Percentiles rank a stretch among this genome's conserved stretches.
Evolutionary conservation across 2,888 invertebrate species (phyloP).

Genomic region (Nipponacmea schrenckii): DNA sequence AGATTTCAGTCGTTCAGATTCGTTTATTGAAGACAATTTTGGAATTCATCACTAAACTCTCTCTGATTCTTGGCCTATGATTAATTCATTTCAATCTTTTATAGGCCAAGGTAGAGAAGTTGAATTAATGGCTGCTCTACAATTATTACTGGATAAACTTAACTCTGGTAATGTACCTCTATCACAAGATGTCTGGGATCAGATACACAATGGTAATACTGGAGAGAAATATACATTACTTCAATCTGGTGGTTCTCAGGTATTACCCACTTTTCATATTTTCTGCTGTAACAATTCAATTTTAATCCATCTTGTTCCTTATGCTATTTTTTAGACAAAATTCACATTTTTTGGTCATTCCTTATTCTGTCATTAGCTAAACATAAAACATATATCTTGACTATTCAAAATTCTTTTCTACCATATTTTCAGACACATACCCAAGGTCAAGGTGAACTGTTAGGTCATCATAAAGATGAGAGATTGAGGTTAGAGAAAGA

Average conservation of each 20-base stretch:
- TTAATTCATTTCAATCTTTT: too few species aligned
- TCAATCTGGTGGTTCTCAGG: not conserved
- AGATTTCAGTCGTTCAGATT: too few species aligned
- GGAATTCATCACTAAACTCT: too few species aligned
- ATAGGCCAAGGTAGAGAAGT: conserved; percentile 41
- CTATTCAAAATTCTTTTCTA: too few species aligned
- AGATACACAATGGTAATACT: conserved; percentile 41
- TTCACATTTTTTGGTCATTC: too few species aligned
- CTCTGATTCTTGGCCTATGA: too few species aligned
- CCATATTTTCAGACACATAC: conserved; percentile 10
- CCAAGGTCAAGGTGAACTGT: conserved; percentile 44
- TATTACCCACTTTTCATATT: not conserved
- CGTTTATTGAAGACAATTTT: too few species aligned
- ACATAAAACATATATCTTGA: too few species aligned
- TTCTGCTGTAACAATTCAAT: too few species aligned
- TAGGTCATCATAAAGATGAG: conserved; percentile 59
- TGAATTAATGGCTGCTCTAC: conserved; percentile 60
- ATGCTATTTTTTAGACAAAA: too few species aligned
- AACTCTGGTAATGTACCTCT: conserved; percentile 62
- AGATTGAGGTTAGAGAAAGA: conserved; percentile 56
- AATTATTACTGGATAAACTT: conserved; percentile 55
- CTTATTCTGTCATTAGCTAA: too few species aligned
- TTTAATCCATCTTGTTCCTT: not conserved
- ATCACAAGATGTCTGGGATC: conserved; percentile 49
- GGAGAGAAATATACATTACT: conserved; percentile 20